Evolutionary conservation across 2,888 invertebrate genomes (phyloP).

Genomic region (Cheilosia pagana): DNA sequence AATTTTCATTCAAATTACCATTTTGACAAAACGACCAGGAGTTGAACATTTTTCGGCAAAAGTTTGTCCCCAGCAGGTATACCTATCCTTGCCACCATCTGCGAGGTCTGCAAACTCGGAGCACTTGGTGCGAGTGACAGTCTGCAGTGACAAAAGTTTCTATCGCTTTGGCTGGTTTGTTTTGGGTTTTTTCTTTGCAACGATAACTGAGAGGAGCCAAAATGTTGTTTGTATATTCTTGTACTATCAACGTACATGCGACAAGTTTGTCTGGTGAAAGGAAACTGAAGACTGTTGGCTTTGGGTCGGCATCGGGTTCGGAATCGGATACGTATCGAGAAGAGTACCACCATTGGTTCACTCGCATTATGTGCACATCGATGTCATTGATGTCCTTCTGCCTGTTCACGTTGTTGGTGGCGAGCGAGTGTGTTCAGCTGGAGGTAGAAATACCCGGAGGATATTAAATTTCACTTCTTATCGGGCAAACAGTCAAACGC

Average conservation of each 20-base stretch:
- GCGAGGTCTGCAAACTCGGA: constrained; percentile 58
- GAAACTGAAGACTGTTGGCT: constrained; percentile 39
- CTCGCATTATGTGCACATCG: constrained; percentile 62
- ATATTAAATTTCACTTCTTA: constrained; percentile 70
- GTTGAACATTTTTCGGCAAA: constrained; percentile 34
- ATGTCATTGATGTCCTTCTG: constrained; percentile 66
- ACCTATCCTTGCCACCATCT: constrained; percentile 57
- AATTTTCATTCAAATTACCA: constrained; percentile 66
- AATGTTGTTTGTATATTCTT: constrained; percentile 44
- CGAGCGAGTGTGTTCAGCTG: constrained; percentile 43
- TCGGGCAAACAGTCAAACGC: constrained; percentile 65
- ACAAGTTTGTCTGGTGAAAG: constrained; percentile 47
- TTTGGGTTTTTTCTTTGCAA: constrained; percentile 9
- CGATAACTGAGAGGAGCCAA: constrained; percentile 38
- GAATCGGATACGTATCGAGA: constrained; percentile 4
- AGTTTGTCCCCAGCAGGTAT: constrained; percentile 43
- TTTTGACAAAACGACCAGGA: constrained; percentile 52
- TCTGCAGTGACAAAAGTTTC: constrained; percentile 41
- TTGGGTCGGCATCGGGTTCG: constrained; percentile 10
- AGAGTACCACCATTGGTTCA: constrained; percentile 29
- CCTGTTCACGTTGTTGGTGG: constrained; percentile 54
- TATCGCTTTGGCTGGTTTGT: constrained; percentile 7
- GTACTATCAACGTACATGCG: constrained; percentile 35
- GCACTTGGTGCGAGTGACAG: constrained; percentile 20
- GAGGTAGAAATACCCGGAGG: constrained; percentile 54